A percentile compares a stretch with the other conserved stretches of the same genome.
These are phyloP conservation scores for Solenodon paradoxus DNA, from an alignment of 2,113 vertebrate genomes.

Conservation along the genomic window DNA sequence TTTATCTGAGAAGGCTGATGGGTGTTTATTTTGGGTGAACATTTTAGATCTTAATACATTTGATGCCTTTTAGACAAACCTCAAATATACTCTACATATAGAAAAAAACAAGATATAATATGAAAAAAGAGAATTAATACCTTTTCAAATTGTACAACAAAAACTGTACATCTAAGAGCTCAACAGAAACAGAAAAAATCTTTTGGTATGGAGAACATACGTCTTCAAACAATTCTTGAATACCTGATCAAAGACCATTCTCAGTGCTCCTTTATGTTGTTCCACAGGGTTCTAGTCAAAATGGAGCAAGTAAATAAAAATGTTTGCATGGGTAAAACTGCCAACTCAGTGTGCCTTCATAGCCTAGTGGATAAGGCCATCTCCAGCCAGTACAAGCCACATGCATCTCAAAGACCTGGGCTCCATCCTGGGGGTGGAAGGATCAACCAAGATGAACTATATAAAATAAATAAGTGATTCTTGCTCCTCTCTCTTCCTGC, in stretches of 20 bases:
- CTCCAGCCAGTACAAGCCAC: too few species aligned
- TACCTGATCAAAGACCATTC: not conserved
- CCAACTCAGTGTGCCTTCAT: too few species aligned
- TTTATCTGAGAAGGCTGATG: not conserved
- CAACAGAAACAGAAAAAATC: not conserved
- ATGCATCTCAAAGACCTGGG: too few species aligned
- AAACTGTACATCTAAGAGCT: not conserved
- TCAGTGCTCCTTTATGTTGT: not conserved
- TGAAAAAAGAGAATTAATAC: not conserved
- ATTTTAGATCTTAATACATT: not conserved
- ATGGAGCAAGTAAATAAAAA: not conserved
- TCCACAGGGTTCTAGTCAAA: not conserved
- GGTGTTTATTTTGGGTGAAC: not conserved
- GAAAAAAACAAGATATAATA: not conserved
- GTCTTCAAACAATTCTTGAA: slow-evolving; percentile 8
- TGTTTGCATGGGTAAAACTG: not conserved
- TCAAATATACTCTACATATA: not conserved
- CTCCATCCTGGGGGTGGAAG: too few species aligned
- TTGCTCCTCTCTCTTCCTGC: too few species aligned
- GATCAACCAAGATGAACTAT: too few species aligned
- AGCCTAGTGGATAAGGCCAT: too few species aligned
- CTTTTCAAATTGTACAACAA: not conserved
- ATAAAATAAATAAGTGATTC: too few species aligned
- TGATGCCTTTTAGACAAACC: not conserved
- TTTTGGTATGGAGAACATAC: not conserved